phyloP scores from a whole-genome alignment of 2,797 vertebrate species.

The Decapterus maruadsi region DNA sequence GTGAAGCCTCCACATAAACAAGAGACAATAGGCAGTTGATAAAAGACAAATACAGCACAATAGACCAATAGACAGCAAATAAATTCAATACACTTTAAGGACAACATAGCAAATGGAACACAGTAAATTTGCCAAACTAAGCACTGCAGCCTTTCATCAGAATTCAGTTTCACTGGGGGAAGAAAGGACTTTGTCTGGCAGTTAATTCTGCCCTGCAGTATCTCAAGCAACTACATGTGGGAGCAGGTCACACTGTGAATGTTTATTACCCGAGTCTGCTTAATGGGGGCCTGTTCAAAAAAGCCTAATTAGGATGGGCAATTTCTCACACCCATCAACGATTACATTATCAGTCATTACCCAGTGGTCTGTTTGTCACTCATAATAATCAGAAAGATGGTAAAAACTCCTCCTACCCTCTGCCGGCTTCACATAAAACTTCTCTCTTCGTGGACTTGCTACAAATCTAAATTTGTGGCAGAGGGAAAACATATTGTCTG shows the following conservation, averaged over 20 bases:
- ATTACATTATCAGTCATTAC: conserved; percentile 47
- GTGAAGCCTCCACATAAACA: conserved; percentile 32
- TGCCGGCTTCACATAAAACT: conserved; percentile 58
- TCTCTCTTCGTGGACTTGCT: conserved; percentile 53
- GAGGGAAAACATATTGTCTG: conserved; percentile 43
- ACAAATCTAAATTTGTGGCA: conserved; percentile 51
- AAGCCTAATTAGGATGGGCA: conserved; percentile 24
- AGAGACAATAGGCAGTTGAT: conserved; percentile 33
- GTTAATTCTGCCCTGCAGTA: conserved; percentile 38
- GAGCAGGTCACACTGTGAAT: conserved; percentile 46
- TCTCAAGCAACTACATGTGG: conserved; percentile 33
- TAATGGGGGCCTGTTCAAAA: conserved; percentile 47
- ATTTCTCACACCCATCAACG: conserved; percentile 53
- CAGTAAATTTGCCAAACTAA: conserved; percentile 48
- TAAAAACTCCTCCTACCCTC: conserved; percentile 52
- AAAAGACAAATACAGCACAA: conserved; percentile 39
- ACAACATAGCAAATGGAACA: conserved; percentile 41
- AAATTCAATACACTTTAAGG: conserved; percentile 47
- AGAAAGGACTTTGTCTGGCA: conserved; percentile 17
- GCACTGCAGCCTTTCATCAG: conserved; percentile 27
- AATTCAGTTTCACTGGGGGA: conserved; percentile 38
- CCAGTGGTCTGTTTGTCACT: conserved; percentile 62
- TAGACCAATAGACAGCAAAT: conserved; percentile 41
- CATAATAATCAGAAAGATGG: conserved; percentile 62
- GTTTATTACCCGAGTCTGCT: conserved; percentile 53